Percentiles rank a stretch among this genome's conserved stretches.
Conservation (phyloP, 2,888 invertebrate genomes). For the Neoaliturus tenellus region DNA sequence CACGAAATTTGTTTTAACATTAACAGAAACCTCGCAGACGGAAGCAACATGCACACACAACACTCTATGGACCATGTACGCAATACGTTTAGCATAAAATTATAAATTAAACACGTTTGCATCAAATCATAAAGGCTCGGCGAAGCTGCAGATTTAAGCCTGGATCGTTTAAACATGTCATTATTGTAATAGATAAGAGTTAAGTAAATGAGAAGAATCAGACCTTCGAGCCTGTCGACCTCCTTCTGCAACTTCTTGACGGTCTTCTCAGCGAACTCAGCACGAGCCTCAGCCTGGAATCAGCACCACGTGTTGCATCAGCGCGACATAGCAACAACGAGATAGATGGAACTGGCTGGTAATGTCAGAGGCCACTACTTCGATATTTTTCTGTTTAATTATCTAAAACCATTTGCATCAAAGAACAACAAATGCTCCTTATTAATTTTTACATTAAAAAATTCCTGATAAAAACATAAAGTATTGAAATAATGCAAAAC, state of each 20-base stretch:
- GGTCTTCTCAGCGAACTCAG: constrained; percentile 99
- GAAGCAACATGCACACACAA: not conserved
- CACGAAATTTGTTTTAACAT: too few species aligned
- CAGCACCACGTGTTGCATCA: too few species aligned
- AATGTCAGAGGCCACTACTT: too few species aligned
- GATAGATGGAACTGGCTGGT: too few species aligned
- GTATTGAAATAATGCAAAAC: too few species aligned
- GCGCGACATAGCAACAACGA: too few species aligned
- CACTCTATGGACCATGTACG: too few species aligned
- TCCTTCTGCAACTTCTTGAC: constrained; percentile 99
- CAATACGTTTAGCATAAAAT: not conserved
- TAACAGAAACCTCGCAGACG: not conserved
- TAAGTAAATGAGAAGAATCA: constrained; percentile 59
- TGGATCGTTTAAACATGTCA: not conserved
- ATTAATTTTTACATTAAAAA: too few species aligned
- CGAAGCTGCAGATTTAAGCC: not conserved
- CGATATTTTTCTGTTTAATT: too few species aligned
- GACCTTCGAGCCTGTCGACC: constrained; percentile 99
- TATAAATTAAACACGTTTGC: not conserved
- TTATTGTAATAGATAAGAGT: not conserved
- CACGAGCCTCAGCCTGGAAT: constrained; percentile 95
- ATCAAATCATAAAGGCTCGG: not conserved
- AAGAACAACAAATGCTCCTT: too few species aligned
- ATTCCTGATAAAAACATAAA: too few species aligned
- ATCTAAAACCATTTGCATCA: too few species aligned